Evolutionary conservation across 2,797 vertebrate species (phyloP).

Genomic region (Psittacula echo): DNA sequence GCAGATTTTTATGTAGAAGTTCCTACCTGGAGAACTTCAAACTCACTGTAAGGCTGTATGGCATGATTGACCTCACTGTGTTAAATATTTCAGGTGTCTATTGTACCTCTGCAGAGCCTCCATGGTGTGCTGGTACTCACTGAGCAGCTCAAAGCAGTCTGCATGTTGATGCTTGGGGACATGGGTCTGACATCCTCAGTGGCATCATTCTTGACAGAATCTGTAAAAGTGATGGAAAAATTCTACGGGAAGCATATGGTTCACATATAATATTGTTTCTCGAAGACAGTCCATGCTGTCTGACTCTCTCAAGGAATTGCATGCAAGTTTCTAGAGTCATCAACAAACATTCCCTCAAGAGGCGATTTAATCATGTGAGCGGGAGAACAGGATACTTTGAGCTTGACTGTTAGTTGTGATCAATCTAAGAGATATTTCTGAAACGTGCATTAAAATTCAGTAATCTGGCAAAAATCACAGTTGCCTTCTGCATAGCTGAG

Average conservation of each 20-base stretch:
- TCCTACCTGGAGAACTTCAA: neutral
- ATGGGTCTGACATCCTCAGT: rapidly evolving
- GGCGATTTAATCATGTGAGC: neutral
- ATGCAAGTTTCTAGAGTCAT: neutral
- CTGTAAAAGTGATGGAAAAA: neutral
- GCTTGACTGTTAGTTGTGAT: neutral
- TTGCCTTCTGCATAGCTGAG: neutral
- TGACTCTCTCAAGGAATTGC: neutral
- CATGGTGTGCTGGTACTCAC: rapidly evolving
- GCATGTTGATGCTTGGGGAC: rapidly evolving
- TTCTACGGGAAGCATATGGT: neutral
- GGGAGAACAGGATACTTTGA: neutral
- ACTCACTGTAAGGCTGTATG: rapidly evolving
- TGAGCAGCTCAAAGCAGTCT: neutral
- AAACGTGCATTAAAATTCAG: neutral
- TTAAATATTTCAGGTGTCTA: neutral
- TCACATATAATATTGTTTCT: neutral
- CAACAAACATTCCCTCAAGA: rapidly evolving
- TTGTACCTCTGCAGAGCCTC: neutral
- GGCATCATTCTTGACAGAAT: rapidly evolving
- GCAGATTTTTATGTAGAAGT: neutral
- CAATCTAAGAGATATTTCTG: neutral
- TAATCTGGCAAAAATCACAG: neutral
- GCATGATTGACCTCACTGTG: neutral
- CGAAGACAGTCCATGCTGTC: rapidly evolving